These are phyloP conservation scores for Bubo bubo DNA, from an alignment of 2,113 vertebrate species.

Conservation along the genomic window DNA sequence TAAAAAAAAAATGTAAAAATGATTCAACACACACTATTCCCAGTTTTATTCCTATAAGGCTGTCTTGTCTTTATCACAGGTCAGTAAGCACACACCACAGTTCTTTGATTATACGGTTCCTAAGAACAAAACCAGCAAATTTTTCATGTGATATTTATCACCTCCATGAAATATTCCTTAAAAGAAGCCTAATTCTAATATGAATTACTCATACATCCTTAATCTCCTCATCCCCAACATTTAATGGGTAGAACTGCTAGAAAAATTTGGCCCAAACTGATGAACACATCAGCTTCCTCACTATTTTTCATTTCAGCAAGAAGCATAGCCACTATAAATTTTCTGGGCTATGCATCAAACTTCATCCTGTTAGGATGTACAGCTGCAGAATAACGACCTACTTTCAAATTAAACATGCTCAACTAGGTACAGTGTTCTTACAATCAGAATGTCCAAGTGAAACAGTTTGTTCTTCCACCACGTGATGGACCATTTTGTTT, in stretches of 20 bases:
- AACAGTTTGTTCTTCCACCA: background rate
- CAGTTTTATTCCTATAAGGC: background rate
- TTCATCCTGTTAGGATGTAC: background rate
- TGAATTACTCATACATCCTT: background rate
- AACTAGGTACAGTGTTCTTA: background rate
- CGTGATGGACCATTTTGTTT: background rate
- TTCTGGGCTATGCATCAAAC: background rate
- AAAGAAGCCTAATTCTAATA: background rate
- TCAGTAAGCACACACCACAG: background rate
- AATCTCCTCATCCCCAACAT: background rate
- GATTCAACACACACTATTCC: background rate
- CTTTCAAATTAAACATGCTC: conserved; percentile 43
- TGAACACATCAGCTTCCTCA: background rate
- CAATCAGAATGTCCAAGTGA: background rate
- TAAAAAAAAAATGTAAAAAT: background rate
- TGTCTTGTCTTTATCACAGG: background rate
- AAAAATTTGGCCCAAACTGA: background rate
- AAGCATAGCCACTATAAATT: background rate
- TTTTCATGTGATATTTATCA: background rate
- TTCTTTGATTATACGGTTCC: background rate
- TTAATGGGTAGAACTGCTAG: background rate
- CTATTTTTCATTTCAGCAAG: conserved; percentile 15
- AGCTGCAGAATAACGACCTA: conserved; percentile 10
- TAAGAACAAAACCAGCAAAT: background rate
- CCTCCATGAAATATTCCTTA: background rate